Percentiles rank a stretch among this genome's conserved stretches.
Evolutionary conservation across 1,140 invertebrate species (phyloP).

Genomic region (Sinonovacula constricta): DNA sequence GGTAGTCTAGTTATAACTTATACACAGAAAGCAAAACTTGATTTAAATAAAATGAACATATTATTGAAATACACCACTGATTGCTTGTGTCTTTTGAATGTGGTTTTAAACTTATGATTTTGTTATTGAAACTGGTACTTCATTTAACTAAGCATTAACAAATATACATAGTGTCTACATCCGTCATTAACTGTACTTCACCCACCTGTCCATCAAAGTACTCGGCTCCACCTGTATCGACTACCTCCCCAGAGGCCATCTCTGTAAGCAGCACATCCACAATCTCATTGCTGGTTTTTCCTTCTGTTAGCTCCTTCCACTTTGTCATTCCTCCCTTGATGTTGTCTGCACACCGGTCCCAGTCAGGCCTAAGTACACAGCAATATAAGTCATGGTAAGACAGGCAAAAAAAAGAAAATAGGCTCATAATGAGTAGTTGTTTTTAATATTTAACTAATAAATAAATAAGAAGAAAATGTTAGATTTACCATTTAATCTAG

Average conservation of each 20-base stretch:
- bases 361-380: constrained; percentile 77
- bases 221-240: constrained; percentile 68
- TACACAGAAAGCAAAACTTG: not conserved
- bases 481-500: too few species aligned
- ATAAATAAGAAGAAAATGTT: too few species aligned
- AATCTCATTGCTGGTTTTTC: constrained; percentile 75
- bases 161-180: not conserved
- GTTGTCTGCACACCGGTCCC: constrained; percentile 75
- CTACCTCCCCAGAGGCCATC: constrained; percentile 68
- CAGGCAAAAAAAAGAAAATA: too few species aligned
- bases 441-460: too few species aligned
- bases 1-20: not conserved
- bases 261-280: constrained; percentile 75
- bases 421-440: too few species aligned
- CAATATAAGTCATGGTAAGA: too few species aligned
- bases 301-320: constrained; percentile 75
- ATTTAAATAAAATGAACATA: too few species aligned
- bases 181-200: not conserved
- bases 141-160: too few species aligned
- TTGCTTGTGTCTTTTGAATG: too few species aligned
- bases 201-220: constrained; percentile 76
- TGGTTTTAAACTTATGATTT: too few species aligned
- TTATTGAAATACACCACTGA: too few species aligned
- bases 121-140: too few species aligned
- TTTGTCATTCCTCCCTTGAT: constrained; percentile 72